Base-by-base conservation (phyloP, 2,113 vertebrate species). In the Campylomormyrus numenius region DNA sequence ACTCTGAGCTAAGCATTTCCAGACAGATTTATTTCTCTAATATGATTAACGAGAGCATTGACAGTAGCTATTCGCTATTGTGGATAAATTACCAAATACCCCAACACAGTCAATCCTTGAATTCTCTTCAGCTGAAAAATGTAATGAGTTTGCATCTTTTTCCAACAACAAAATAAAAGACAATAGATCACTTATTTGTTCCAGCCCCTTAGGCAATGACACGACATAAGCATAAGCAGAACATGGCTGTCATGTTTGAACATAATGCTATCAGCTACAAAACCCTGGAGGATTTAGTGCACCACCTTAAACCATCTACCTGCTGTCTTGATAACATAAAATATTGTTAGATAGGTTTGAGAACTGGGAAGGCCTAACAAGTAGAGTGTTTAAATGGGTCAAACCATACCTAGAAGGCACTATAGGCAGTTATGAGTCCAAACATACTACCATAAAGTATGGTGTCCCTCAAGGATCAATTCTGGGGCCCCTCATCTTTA, bases 111-210 rank as follows among this genome's bases (percentile, higher is more conserved):
- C 17, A 53, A 2, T 21, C 35, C 58, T 31, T 87, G 56, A 90
- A 50, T 27, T 90, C 35, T 84, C 62, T 48, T 90, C 89, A n/a
- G n/a, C 35, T 27, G 35, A 62, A 35, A 53, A 87, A n/a, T 77
- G 58, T 49, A 77, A 77, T 88, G 85, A 90, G 24, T 77, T 90
- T 88, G 85, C 19, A 17, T 77, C 1, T 24, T 88, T 88, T 88
- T 88, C 86, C 46, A 24, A 8, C 17, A 19, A 87, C 31, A 77
- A 88, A 90, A 90, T 88, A 52, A 15, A 90, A 86, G n/a, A 27
- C 17, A 87, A 74, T 4, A 58, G 2, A 66, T 46, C 19, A 7
- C 7, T 21, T 8, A 45, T 49, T 85, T n/a, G 45, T 11, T 87
- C 45, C n/a, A 31, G 6, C 42, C 11, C 48, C 11, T 11, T 27